Base-by-base conservation (phyloP, 2,888 invertebrate species). In the Andrena camellia region DNA sequence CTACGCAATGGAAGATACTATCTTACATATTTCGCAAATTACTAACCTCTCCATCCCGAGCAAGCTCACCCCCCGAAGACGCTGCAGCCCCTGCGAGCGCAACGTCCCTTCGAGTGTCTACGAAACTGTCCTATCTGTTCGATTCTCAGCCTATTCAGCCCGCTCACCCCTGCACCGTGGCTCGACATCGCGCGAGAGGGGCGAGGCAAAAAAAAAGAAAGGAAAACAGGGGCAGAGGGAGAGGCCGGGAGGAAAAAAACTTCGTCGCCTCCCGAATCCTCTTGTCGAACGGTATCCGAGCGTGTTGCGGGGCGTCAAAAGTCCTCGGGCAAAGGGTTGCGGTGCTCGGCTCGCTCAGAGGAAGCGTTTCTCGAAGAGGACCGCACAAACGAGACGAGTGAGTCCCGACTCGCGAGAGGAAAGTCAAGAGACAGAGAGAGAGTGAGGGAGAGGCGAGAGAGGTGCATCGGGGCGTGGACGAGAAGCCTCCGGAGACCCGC, bases 401-500 rank as follows among this genome's bases (percentile, higher is more conserved):
- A 78, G 33, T 60, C 67, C 50, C 75, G 20, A 50, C 71, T 63
- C 23, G 31, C 63, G 50, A 63, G 50, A 26, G 35, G 33, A 26
- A 81, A 75, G 81, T 71, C 79, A 70, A 66, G 79, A 54, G 72
- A 69, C 52, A 42, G 50, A 70, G 31, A 26, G 69, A 50, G 63
- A 31, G 52, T n/a, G 48, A 20, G 10, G 63, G 35, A 50, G 50
- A 67, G 35, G 29, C n/a, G 48, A 70, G 60, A 64, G 60, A 60
- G 60, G 87, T 86, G 85, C 89, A 90, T 87, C 90, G 89, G 91
- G 88, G 90, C 90, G 90, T 91, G 89, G 80, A 80, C 84, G 77
- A 81, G 76, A 86, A 88, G 82, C 48, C 68, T 64, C 60, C 52
- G 67, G 64, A 73, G 69, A 70, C 35, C 70, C 54, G 77, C 54